Percentiles rank a stretch among this genome's conserved stretches.
Conservation (phyloP, 2,113 vertebrate genomes). For the Neotragus moschatus region DNA sequence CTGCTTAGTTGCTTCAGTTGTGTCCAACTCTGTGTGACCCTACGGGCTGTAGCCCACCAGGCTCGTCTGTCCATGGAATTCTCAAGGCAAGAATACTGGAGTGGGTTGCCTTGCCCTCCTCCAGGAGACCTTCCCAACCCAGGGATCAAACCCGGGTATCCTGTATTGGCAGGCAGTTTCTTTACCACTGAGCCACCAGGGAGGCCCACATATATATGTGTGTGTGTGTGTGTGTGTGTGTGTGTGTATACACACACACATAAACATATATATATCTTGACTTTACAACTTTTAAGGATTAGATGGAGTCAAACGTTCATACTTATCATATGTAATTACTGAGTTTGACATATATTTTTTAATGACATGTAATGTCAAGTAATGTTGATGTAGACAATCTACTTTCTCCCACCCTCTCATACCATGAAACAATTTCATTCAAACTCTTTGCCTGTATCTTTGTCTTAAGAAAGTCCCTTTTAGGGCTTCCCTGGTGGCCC, state of each 20-base stretch:
- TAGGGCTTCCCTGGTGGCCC: neutral
- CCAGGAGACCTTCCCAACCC: neutral
- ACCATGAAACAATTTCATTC: neutral
- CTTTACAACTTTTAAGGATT: neutral
- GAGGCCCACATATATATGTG: neutral
- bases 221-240: no score
- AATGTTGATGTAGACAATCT: neutral
- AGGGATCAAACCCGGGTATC: fast-evolving
- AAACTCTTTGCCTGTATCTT: neutral
- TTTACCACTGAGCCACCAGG: no score
- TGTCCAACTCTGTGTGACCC: neutral
- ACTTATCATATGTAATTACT: neutral
- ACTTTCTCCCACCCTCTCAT: neutral
- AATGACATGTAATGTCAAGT: neutral
- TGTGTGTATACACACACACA: fast-evolving
- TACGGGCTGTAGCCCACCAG: neutral
- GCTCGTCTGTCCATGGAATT: neutral
- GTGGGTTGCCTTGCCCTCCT: neutral
- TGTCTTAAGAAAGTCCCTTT: neutral
- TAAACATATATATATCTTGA: neutral
- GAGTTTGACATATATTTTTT: neutral
- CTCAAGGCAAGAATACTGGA: neutral
- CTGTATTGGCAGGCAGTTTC: no score
- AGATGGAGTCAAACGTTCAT: neutral
- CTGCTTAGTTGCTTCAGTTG: neutral